Evolutionary conservation across 2,113 vertebrate genomes (phyloP).

Genomic region (Dipodomys merriami): DNA sequence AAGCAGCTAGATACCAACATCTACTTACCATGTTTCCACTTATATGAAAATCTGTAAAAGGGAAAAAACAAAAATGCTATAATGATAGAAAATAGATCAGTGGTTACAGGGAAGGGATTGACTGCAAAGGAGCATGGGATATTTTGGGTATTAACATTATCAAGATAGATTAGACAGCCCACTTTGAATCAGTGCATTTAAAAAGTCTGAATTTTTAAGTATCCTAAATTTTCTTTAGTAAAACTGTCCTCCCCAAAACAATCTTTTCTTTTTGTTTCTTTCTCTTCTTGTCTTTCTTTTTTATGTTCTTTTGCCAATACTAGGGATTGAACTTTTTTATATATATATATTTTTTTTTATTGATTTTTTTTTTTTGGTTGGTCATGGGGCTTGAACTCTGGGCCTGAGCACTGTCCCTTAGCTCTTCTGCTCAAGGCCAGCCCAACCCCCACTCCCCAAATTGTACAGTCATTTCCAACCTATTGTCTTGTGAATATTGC

Average conservation of each 20-base stretch:
- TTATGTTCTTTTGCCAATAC: too few relatives aligned
- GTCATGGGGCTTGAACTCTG: too few relatives aligned
- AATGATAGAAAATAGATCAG: constrained; percentile 1
- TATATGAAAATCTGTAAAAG: not conserved
- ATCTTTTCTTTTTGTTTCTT: not conserved
- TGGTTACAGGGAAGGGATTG: not conserved
- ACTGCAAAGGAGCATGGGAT: not conserved
- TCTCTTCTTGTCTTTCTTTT: too few relatives aligned
- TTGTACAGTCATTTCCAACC: too few relatives aligned
- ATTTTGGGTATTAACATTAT: not conserved
- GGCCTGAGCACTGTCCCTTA: too few relatives aligned
- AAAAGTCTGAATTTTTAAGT: constrained; percentile 3
- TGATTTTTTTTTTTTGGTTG: too few relatives aligned
- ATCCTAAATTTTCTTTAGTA: not conserved
- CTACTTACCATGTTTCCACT: not conserved
- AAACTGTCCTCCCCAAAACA: not conserved
- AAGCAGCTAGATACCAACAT: not conserved
- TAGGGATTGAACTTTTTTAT: too few relatives aligned
- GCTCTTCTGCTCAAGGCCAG: too few relatives aligned
- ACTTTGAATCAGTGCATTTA: constrained; percentile 22
- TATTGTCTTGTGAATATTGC: too few relatives aligned
- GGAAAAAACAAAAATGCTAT: not conserved
- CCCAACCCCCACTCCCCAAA: too few relatives aligned
- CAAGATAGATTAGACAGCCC: not conserved
- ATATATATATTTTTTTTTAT: too few relatives aligned